Evolutionary conservation across 2,888 invertebrate genomes (phyloP), one percentile per base, ranked within the genome.

Genomic region (Macaria liturata): DNA sequence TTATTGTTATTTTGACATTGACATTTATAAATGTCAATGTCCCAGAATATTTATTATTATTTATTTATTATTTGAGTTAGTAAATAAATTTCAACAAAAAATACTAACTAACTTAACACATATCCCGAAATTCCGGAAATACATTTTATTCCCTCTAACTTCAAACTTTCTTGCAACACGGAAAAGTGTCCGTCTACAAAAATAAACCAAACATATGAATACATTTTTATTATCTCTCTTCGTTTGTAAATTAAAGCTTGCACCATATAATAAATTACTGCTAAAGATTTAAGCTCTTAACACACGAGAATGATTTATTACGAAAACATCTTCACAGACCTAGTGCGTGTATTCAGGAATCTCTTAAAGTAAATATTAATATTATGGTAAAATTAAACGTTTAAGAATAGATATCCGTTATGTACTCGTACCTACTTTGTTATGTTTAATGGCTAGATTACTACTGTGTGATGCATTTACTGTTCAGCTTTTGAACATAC

Each of bases 361-460:
- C 78, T 75, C 70, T 62, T 61, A 73, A 73, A 78, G 83, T 86
- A 86, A 86, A 89, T 84, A 86, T 84, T 83, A 78, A 78, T 37
- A 51, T 51, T 51, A 39, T 4, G 46, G 30, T 44, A 57, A 43
- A 51, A 44, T 56, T 57, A 56, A 46, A 47, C 3, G 9, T 1
- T n/a, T 4, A 20, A 9, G 37, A 54, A 44, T 37, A 48, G 46
- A 54, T 54, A 51, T 51, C 51, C 51, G 51, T 20, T 46, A 20
- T 4, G 34, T 37, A 7, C n/a, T n/a, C n/a, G n/a, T n/a, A n/a
- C n/a, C n/a, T n/a, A n/a, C 20, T 20, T 20, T 20, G 20, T 20
- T 20, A 20, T 1, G 20, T 20, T 20, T 20, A 20, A 20, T 20
- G 20, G 20, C 20, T 20, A 20, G 20, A 20, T 20, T 20, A 20